Conservation (phyloP, 2,113 vertebrate genomes). For the Cranoglanis bouderius region DNA sequence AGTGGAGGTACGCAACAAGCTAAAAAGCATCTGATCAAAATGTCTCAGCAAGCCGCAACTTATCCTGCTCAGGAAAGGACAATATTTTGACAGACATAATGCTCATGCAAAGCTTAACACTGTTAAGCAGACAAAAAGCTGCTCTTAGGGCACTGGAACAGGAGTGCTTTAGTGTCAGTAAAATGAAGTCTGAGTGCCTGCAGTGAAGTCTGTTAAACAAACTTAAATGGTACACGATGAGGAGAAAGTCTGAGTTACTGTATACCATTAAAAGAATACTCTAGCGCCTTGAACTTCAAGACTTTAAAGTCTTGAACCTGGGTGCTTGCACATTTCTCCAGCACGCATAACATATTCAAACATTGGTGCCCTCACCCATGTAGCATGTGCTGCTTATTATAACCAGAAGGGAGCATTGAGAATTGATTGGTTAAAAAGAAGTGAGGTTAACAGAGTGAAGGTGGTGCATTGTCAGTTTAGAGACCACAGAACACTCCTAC, state of each 20-base stretch:
- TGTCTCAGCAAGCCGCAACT: background rate
- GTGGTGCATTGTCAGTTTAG: background rate
- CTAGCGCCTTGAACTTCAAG: background rate
- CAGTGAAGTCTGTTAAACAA: background rate
- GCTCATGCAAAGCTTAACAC: background rate
- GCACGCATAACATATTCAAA: background rate
- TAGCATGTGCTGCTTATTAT: background rate
- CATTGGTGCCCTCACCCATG: background rate
- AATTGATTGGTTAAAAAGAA: background rate
- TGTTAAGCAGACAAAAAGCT: conserved; percentile 1
- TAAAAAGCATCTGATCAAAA: conserved; percentile 2
- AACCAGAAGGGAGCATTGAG: background rate
- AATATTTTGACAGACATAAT: conserved; percentile 14
- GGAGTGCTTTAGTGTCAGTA: background rate
- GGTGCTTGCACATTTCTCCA: background rate
- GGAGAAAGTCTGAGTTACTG: background rate
- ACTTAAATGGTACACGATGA: background rate
- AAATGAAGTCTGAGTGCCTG: background rate
- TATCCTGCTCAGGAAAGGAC: background rate
- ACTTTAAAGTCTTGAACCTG: background rate
- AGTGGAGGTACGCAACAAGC: background rate
- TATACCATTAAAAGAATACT: background rate
- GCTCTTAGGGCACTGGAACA: background rate
- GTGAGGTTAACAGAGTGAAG: background rate
- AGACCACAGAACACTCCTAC: background rate